Evolutionary conservation across 1,140 invertebrate species (phyloP).

Genomic region (Drosophila burlai): DNA sequence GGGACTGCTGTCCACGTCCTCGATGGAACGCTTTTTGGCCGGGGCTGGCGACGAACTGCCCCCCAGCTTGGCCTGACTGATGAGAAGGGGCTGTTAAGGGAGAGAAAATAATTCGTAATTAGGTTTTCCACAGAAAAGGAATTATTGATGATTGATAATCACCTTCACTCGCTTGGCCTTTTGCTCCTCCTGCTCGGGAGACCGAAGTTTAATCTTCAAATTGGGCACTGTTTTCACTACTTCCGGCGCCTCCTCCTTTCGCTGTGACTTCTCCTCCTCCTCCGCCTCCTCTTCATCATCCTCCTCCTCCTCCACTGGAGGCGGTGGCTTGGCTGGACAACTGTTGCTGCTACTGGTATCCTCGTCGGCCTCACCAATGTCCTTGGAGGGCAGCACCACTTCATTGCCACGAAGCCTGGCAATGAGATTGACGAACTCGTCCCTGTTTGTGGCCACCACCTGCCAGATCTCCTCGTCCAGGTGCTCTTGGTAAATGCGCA

Average conservation of each 20-base stretch:
- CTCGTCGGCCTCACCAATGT: constrained; percentile 88
- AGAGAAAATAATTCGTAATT: background rate
- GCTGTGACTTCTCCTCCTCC: constrained; percentile 62
- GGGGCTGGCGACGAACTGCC: constrained; percentile 50
- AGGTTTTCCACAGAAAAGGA: no score
- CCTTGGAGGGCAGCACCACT: constrained; percentile 86
- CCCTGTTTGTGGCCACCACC: constrained; percentile 93
- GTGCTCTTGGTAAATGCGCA: constrained; percentile 97
- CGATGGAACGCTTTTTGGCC: constrained; percentile 68
- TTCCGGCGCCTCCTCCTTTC: constrained; percentile 46
- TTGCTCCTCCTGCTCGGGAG: constrained; percentile 51
- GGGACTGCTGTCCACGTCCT: constrained; percentile 59
- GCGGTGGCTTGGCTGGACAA: constrained; percentile 77
- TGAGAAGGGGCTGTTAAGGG: constrained; percentile 59
- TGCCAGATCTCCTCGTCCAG: constrained; percentile 98
- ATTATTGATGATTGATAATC: constrained; percentile 11
- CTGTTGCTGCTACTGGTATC: constrained; percentile 86
- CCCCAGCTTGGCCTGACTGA: constrained; percentile 64
- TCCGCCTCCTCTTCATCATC: constrained; percentile 61
- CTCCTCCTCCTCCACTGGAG: constrained; percentile 76
- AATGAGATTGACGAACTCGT: constrained; percentile 91
- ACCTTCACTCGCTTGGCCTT: constrained; percentile 69
- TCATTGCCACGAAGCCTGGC: constrained; percentile 89
- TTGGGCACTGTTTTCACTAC: constrained; percentile 63
- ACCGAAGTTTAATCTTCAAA: constrained; percentile 77